Percentiles rank a stretch among this genome's conserved stretches.
phyloP scores from a whole-genome alignment of 2,113 vertebrate genomes.

The Sorex fumeus region DNA sequence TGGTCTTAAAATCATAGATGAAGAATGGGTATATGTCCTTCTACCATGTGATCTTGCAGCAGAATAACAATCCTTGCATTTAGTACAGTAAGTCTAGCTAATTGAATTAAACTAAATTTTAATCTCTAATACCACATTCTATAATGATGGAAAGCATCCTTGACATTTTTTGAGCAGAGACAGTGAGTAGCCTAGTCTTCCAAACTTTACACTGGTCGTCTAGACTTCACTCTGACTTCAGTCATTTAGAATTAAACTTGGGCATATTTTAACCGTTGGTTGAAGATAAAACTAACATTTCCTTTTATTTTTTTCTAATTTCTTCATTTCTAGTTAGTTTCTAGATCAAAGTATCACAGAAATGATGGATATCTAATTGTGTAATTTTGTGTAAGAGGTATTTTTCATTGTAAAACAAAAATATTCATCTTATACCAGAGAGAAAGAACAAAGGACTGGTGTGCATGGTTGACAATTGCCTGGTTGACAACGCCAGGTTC shows the following conservation, averaged over 20 bases:
- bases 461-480: too few relatives aligned
- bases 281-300: slow-evolving; percentile 20
- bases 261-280: background rate
- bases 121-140: background rate
- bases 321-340: slow-evolving; percentile 18
- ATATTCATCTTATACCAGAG: too few relatives aligned
- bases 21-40: background rate
- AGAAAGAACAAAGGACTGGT: too few relatives aligned
- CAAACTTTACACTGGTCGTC: too few relatives aligned
- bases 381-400: slow-evolving; percentile 16
- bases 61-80: background rate
- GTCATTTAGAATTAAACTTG: background rate
- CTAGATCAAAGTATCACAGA: slow-evolving; percentile 32
- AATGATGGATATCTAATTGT: background rate
- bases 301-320: slow-evolving; percentile 22
- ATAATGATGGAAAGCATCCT: background rate
- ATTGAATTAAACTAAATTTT: background rate
- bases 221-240: background rate
- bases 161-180: background rate
- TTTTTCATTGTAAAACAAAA: slow-evolving; percentile 39
- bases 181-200: too few relatives aligned
- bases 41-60: background rate
- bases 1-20: background rate
- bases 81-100: background rate
- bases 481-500: too few relatives aligned